Percentiles rank a stretch among this genome's conserved stretches.
phyloP scores from a whole-genome alignment of 2,888 invertebrate genomes.

The Microctonus aethiopoides region DNA sequence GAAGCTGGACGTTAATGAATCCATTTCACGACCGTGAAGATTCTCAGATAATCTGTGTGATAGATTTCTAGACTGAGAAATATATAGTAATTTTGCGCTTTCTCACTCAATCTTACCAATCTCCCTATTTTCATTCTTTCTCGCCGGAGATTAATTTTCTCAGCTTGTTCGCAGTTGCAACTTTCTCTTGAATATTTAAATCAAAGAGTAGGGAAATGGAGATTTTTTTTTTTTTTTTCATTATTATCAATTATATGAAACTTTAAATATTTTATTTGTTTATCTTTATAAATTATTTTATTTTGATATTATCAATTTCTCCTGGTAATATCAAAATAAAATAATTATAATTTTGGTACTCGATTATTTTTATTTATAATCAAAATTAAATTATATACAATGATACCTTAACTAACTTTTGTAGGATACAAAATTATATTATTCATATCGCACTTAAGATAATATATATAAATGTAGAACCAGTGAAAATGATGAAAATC shows the following conservation, averaged over 20 bases:
- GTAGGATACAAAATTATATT: background rate
- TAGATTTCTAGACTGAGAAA: slow-evolving; percentile 36
- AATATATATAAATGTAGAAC: background rate
- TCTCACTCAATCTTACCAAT: background rate
- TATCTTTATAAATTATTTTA: no score
- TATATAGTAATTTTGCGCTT: background rate
- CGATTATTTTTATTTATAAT: no score
- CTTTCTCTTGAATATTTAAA: background rate
- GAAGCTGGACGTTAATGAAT: slow-evolving; percentile 61
- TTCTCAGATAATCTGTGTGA: slow-evolving; percentile 40
- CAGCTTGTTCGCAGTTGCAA: background rate
- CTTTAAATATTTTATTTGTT: background rate
- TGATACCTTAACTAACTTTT: no score
- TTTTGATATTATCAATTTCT: background rate
- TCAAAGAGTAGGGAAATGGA: background rate
- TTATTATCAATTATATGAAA: background rate
- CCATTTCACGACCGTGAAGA: slow-evolving; percentile 50
- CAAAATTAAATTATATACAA: no score
- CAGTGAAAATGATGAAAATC: background rate
- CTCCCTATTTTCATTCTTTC: background rate
- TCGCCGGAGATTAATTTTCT: slow-evolving; percentile 5
- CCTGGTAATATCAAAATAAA: no score
- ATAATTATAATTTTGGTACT: no score
- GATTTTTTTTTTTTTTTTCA: no score
- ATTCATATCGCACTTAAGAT: background rate